Evolutionary conservation across 2,797 vertebrate species (phyloP).

Genomic region (Limnodromus scolopaceus): DNA sequence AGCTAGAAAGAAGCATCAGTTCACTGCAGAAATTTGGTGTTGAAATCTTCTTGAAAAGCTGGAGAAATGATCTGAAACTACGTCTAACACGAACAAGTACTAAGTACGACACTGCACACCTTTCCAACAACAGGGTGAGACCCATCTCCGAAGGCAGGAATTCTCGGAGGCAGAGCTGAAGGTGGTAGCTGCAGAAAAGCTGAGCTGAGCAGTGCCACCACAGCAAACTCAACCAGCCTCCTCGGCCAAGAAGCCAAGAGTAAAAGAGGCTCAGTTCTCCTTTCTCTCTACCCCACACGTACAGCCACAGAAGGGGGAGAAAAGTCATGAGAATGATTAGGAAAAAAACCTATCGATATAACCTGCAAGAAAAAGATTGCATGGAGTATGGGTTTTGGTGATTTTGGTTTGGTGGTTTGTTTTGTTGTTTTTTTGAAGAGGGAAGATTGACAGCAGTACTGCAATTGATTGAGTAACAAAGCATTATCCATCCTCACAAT

Average conservation of each 20-base stretch:
- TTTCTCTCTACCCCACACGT: neutral
- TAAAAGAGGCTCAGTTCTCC: neutral
- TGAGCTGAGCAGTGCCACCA: fast-evolving
- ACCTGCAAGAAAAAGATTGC: neutral
- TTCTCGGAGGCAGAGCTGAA: neutral
- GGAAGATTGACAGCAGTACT: neutral
- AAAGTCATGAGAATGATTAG: neutral
- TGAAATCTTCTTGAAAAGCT: neutral
- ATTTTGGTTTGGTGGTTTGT: neutral
- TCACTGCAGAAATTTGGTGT: neutral
- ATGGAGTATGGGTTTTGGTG: neutral
- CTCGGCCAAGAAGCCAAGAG: fast-evolving
- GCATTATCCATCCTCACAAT: neutral
- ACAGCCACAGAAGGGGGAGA: neutral
- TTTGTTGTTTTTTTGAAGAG: neutral
- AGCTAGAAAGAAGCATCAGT: neutral
- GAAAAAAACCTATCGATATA: neutral
- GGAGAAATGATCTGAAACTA: neutral
- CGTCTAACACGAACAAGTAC: fast-evolving
- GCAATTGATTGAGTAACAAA: neutral
- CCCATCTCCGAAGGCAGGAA: neutral
- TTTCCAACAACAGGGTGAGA: neutral
- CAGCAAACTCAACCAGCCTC: neutral
- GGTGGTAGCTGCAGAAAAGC: neutral
- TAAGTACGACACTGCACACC: fast-evolving